These are phyloP conservation scores for Myrmophylax atrothorax DNA, from an alignment of 2,113 vertebrate species.

Conservation along the genomic window DNA sequence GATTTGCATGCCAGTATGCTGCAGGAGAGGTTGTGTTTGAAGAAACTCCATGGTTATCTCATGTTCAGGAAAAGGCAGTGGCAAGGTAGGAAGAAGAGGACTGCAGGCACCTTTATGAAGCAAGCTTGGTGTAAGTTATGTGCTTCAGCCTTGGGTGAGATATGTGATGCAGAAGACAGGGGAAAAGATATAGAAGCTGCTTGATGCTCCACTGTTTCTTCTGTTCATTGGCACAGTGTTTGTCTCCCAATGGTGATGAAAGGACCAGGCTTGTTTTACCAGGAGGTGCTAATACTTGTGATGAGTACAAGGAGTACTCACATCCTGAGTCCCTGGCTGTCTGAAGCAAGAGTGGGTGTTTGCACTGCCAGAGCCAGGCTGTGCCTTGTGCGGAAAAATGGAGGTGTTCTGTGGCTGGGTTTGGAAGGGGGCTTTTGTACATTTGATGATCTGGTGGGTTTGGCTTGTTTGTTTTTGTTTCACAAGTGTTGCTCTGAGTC, in stretches of 20 bases:
- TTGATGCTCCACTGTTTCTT: neutral
- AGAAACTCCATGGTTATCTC: neutral
- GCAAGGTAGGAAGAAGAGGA: neutral
- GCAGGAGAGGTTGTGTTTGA: neutral
- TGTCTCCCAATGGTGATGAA: neutral
- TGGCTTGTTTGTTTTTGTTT: neutral
- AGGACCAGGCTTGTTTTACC: neutral
- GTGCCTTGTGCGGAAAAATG: fast-evolving
- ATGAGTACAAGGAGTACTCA: neutral
- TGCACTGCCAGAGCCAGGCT: neutral
- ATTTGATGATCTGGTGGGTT: neutral
- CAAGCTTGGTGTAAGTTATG: neutral
- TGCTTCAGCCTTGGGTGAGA: neutral
- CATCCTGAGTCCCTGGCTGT: neutral
- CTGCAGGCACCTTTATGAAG: neutral
- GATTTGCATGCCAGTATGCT: neutral
- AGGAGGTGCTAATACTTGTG: neutral
- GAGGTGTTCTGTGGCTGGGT: neutral
- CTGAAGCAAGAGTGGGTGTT: neutral
- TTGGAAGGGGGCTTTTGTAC: neutral
- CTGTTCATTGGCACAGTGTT: neutral
- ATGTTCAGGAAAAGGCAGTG: neutral
- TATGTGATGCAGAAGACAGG: neutral
- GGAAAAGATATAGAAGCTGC: neutral
- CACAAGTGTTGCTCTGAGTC: neutral